These are phyloP conservation scores for Gephyroberyx darwinii DNA, from an alignment of 2,797 vertebrate genomes.

Conservation along the genomic window DNA sequence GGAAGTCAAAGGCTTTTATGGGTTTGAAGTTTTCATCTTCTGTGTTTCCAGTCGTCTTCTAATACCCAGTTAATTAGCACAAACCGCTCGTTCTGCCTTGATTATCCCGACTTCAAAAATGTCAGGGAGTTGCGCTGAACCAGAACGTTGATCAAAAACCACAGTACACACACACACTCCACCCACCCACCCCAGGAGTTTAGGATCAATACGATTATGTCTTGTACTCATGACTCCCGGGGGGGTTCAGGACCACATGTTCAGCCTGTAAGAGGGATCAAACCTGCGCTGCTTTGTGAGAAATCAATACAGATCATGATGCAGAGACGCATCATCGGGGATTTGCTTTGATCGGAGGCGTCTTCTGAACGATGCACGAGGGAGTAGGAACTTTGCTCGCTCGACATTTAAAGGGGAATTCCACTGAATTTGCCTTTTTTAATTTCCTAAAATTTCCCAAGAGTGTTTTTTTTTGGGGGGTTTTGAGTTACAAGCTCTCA, in stretches of 20 bases:
- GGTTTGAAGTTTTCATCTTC: not conserved
- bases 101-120: not conserved
- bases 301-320: slow-evolving; percentile 68
- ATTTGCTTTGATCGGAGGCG: slow-evolving; percentile 47
- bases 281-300: slow-evolving; percentile 46
- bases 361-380: slow-evolving; percentile 41
- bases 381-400: slow-evolving; percentile 10
- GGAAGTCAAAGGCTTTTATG: slow-evolving; percentile 6
- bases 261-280: slow-evolving; percentile 55
- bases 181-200: not conserved
- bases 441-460: not conserved
- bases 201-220: slow-evolving; percentile 57
- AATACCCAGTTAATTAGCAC: slow-evolving; percentile 12
- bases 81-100: not conserved
- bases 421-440: fast-evolving
- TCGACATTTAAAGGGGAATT: not conserved
- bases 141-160: slow-evolving; percentile 38
- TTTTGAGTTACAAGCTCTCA: not conserved
- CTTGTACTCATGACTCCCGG: slow-evolving; percentile 41
- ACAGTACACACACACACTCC: slow-evolving; percentile 9
- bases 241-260: slow-evolving; percentile 54
- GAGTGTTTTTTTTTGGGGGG: not conserved
- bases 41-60: slow-evolving; percentile 9
- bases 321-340: slow-evolving; percentile 29
- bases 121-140: not conserved